These are phyloP conservation scores for Chaunax sp. DNA, from an alignment of 2,797 vertebrate genomes.

Conservation along the genomic window DNA sequence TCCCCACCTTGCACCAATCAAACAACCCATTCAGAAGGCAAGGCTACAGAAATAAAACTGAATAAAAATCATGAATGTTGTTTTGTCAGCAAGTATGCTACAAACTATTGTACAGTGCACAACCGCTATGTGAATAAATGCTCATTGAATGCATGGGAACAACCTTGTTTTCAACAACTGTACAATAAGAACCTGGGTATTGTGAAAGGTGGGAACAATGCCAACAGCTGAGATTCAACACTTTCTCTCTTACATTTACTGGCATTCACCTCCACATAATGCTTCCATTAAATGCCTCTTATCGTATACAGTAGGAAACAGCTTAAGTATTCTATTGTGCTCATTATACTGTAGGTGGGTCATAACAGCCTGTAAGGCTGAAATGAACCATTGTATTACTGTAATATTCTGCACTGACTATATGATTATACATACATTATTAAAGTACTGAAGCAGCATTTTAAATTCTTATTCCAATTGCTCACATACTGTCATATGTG, in stretches of 20 bases:
- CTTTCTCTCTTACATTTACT: slow-evolving; percentile 3
- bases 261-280: slow-evolving; percentile 16
- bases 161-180: slow-evolving; percentile 48
- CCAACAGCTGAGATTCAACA: slow-evolving; percentile 25
- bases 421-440: slow-evolving; percentile 13
- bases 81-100: slow-evolving; percentile 11
- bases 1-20: not conserved
- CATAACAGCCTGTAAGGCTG: slow-evolving; percentile 10
- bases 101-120: not conserved
- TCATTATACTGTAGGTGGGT: slow-evolving; percentile 21
- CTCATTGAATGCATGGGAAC: slow-evolving; percentile 46
- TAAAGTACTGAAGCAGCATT: slow-evolving; percentile 16
- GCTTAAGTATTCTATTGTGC: slow-evolving; percentile 20
- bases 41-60: not conserved
- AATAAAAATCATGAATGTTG: slow-evolving; percentile 5
- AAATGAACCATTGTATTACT: slow-evolving; percentile 43
- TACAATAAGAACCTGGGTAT: slow-evolving; percentile 11
- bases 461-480: not conserved
- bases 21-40: slow-evolving; percentile 6
- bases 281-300: slow-evolving; percentile 5
- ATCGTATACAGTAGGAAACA: slow-evolving; percentile 7
- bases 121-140: slow-evolving; percentile 16
- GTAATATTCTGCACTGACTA: slow-evolving; percentile 14
- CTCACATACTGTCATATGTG: not conserved
- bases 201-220: slow-evolving; percentile 20